Percentiles rank a stretch among this genome's conserved stretches.
Conservation (phyloP, 2,797 vertebrate genomes). For the Chloroceryle inda region DNA sequence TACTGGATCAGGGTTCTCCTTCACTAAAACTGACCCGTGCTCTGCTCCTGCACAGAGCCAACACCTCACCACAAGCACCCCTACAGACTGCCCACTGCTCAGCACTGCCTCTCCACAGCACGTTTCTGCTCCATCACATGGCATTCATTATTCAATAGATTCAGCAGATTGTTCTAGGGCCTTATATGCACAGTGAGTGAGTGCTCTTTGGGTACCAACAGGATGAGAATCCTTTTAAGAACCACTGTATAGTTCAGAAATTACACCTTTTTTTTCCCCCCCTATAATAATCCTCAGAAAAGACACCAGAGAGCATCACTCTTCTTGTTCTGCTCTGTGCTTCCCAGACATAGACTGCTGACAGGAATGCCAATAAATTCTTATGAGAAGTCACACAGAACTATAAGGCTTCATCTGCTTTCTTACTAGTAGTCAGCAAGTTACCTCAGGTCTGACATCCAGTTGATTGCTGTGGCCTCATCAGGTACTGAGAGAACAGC, state of each 20-base stretch:
- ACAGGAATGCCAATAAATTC: not conserved
- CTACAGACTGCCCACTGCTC: not conserved
- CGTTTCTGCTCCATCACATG: not conserved
- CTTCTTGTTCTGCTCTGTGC: not conserved
- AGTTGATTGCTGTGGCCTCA: not conserved
- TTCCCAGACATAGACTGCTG: not conserved
- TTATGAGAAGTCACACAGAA: not conserved
- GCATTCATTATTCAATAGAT: too few relatives aligned
- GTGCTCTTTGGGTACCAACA: not conserved
- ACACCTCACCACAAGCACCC: not conserved
- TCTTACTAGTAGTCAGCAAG: not conserved
- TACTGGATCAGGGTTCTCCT: not conserved
- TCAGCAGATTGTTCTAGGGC: not conserved
- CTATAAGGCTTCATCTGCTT: not conserved
- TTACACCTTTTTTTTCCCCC: not conserved
- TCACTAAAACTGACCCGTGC: not conserved
- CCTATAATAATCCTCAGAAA: not conserved
- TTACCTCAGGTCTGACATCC: not conserved
- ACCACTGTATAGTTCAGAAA: not conserved
- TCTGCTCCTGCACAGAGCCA: not conserved
- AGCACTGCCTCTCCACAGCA: not conserved
- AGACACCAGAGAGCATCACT: not conserved
- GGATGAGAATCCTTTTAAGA: not conserved
- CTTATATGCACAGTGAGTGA: not conserved
- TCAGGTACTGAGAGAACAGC: not conserved